These are phyloP conservation scores for Acanthococcus lagerstroemiae DNA, from an alignment of 2,888 invertebrate genomes.

Conservation along the genomic window DNA sequence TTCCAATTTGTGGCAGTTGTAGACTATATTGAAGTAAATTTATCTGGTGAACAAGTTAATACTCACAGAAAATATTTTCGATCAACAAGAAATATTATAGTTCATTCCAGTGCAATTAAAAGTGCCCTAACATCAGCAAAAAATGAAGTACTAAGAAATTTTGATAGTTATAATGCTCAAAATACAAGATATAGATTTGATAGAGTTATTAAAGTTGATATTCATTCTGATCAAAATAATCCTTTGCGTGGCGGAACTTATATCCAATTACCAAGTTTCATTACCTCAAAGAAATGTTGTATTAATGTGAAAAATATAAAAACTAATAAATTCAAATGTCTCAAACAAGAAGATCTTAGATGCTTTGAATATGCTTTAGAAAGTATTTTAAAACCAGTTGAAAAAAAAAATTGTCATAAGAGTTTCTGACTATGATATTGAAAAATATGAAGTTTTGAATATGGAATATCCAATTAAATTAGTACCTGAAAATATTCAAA, in stretches of 20 bases:
- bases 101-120: constrained; percentile 7
- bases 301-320: constrained; percentile 3
- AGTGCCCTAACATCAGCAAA: constrained; percentile 3
- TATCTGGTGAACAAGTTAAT: constrained; percentile 4
- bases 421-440: neutral
- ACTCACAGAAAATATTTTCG: constrained; percentile 2
- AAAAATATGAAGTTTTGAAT: neutral
- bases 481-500: neutral
- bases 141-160: constrained; percentile 11
- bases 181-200: constrained; percentile 15
- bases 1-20: constrained; percentile 3
- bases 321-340: constrained; percentile 6
- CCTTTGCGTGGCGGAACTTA: neutral
- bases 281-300: neutral
- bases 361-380: neutral
- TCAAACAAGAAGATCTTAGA: constrained; percentile 1
- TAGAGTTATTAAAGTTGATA: constrained; percentile 5
- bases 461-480: constrained; percentile 1
- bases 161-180: constrained; percentile 8
- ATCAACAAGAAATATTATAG: constrained; percentile 12
- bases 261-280: neutral
- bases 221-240: constrained; percentile 4
- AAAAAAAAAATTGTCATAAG: neutral
- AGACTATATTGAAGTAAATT: constrained; percentile 4
- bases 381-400: neutral